Percentiles rank a stretch among this genome's conserved stretches.
phyloP scores from a whole-genome alignment of 2,888 invertebrate species.

The Ichneumoninae sp. region DNA sequence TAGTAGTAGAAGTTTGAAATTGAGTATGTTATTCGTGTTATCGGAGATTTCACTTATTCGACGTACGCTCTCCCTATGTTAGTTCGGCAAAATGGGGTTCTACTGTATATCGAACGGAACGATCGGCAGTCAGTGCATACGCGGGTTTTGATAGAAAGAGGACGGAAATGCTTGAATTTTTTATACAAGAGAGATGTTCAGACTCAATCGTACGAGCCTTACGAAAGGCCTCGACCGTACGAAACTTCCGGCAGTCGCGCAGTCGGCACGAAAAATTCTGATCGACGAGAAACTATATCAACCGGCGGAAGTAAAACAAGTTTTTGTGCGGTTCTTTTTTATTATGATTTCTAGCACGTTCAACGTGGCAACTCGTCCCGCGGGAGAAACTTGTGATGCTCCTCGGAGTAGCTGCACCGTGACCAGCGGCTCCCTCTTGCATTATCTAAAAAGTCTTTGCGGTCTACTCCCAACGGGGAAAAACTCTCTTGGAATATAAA shows the following conservation, averaged over 20 bases:
- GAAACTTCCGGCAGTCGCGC: neutral
- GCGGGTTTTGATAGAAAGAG: too few relatives aligned
- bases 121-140: too few relatives aligned
- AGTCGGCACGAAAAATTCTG: neutral
- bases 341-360: conserved; percentile 51
- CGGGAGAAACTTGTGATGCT: conserved; percentile 51
- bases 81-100: too few relatives aligned
- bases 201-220: too few relatives aligned
- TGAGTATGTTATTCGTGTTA: too few relatives aligned
- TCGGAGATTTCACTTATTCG: too few relatives aligned
- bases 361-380: conserved; percentile 36
- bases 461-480: conserved; percentile 28
- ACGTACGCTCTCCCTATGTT: too few relatives aligned
- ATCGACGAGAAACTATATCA: neutral
- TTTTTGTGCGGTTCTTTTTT: neutral
- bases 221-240: too few relatives aligned
- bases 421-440: conserved; percentile 31
- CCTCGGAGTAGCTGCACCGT: conserved; percentile 9
- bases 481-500: conserved; percentile 59
- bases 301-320: neutral
- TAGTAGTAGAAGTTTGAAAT: too few relatives aligned
- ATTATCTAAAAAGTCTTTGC: conserved; percentile 46
- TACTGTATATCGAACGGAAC: too few relatives aligned
- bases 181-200: too few relatives aligned
- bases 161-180: too few relatives aligned